Base-by-base conservation (phyloP, 2,797 vertebrate genomes). In the Rhinatrema bivittatum region DNA sequence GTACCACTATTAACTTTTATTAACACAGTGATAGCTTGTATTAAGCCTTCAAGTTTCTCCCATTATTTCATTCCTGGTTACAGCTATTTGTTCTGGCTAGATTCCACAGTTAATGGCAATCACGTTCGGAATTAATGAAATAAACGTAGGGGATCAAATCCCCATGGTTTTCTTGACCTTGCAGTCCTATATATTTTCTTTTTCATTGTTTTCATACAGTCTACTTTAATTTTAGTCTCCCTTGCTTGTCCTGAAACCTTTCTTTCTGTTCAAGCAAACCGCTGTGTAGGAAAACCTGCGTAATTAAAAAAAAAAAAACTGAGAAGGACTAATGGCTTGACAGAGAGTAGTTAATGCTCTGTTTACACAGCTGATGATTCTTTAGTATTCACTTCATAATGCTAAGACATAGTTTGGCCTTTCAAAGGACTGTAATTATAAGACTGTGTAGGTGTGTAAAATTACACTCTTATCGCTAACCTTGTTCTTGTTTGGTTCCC, bases 11-110 rank as follows among this genome's bases (percentile, higher is more conserved):
- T 3, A 19, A 54, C 27, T 50, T 33, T 1, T 8, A 31, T 63
- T 60, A 66, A 68, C 59, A 59, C n/a, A 14, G 39, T 36, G 50
- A 64, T 74, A 72, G 56, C 26, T 56, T 63, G 46, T 70, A 35
- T 42, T 62, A 53, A n/a, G 11, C 42, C 46, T 60, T 51, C 38
- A 64, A 65, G 32, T 53, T 33, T 29, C 13, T 32, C 26, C 55
- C 16, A 2, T 21, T 8, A 52, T 65, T 68, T 62, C 42, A 41
- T 22, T 29, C 40, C 23, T 32, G 11, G 9, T 16, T 21, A 39
- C 20, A 6, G 24, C 13, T 25, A 16, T 50, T 34, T 29, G 26
- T 46, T 6, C 26, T 6, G 57, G 54, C 46, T 53, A 39, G 26
- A 53, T 64, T 52, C 68, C 29, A 50, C 16, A 32, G 31, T 35